Base-by-base conservation (phyloP, 2,113 vertebrate species). In the Menidia beryllina region DNA sequence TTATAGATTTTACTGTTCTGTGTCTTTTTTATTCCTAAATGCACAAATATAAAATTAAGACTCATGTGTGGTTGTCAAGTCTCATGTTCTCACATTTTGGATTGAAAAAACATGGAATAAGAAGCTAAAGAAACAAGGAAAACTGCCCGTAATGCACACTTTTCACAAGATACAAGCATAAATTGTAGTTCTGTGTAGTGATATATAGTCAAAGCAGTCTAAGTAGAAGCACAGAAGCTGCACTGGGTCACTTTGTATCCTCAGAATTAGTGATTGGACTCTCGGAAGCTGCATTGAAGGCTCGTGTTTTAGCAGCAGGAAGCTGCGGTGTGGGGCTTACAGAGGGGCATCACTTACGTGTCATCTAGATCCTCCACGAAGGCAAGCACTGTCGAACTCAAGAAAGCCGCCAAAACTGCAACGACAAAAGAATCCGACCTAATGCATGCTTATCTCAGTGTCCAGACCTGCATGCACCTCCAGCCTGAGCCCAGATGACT, bases 331-430 rank as follows among this genome's bases (percentile, higher is more conserved):
- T 2, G 58, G 41, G 27, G 14, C 11, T 39, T 9, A 7, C 1
- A 69, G 13, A n/a, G 23, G 55, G 14, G 77, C 63, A 80, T 70
- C 90, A 96, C 97, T 98, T 93, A 99, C 97, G 95, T 95, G 77
- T 97, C 96, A 89, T 97, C 96, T n/a, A 99, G 93, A 53, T 98
- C 97, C 82, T 96, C 94, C 48, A 99, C 96, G 66, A 95, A 91
- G 10, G 92, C 95, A 23, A 93, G 80, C 72, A 92, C 91, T 7
- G 91, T 84, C 5, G 90, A 90, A 80, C 90, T 49, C 4, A 92
- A 65, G 0, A 94, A 88, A 79, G 92, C 50, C 52, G 89, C 82
- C 21, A 86, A 1, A 13, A 85, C 94, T 94, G 91, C 7, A 69
- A 39, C 0, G 8, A 75, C 0, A 38, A 51, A 69, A 62, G 60